phyloP scores from a whole-genome alignment of 2,797 vertebrate species.

The Propithecus deckenii region DNA sequence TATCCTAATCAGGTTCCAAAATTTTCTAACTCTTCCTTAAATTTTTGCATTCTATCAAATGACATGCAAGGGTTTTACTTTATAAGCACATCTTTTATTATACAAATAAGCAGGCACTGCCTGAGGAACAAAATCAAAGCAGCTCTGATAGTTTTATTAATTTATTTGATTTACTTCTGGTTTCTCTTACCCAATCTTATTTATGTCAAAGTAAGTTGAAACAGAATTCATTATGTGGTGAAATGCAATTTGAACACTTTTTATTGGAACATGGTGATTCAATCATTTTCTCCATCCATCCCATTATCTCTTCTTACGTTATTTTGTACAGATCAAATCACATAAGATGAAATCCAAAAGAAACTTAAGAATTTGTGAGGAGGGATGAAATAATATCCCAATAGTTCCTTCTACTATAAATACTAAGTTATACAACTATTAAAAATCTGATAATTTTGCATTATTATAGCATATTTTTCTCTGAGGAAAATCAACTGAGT shows the following conservation, averaged over 20 bases:
- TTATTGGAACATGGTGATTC: slow-evolving; percentile 73
- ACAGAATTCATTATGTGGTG: slow-evolving; percentile 79
- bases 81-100: slow-evolving; percentile 63
- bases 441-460: not conserved
- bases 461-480: not conserved
- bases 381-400: slow-evolving; percentile 1
- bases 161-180: slow-evolving; percentile 80
- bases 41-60: slow-evolving; percentile 46
- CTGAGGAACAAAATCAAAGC: slow-evolving; percentile 68
- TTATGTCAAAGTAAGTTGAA: slow-evolving; percentile 77
- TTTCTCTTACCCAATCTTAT: slow-evolving; percentile 73
- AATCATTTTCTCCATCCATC: slow-evolving; percentile 70
- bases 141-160: slow-evolving; percentile 70
- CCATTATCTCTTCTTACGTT: slow-evolving; percentile 60
- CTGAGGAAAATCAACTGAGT: slow-evolving; percentile 49
- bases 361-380: slow-evolving; percentile 26
- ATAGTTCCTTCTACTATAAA: not conserved
- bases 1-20: not conserved
- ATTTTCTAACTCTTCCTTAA: slow-evolving; percentile 48
- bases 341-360: slow-evolving; percentile 29
- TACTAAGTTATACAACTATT: not conserved
- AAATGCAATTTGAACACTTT: slow-evolving; percentile 78
- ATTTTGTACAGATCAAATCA: slow-evolving; percentile 57
- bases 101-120: slow-evolving; percentile 69
- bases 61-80: slow-evolving; percentile 44